Evolutionary conservation across 2,797 vertebrate genomes (phyloP).

Genomic region (Megaceryle alcyon): DNA sequence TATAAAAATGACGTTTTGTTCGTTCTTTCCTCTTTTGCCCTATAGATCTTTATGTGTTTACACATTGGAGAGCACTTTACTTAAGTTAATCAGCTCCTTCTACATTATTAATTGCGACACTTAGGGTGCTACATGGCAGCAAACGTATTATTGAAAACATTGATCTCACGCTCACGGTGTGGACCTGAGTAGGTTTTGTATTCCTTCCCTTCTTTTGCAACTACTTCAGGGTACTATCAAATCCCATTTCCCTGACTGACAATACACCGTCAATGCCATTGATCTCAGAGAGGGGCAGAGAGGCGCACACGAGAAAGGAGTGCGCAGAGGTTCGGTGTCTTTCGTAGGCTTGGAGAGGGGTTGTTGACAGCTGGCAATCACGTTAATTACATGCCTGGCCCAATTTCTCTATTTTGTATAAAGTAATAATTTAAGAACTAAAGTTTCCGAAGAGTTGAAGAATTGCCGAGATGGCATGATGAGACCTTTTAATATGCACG

Average conservation of each 20-base stretch:
- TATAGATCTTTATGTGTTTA: constrained; percentile 78
- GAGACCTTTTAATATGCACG: constrained; percentile 50
- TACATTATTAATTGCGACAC: constrained; percentile 81
- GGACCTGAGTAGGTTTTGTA: constrained; percentile 59
- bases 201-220: constrained; percentile 55
- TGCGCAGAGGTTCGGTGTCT: not conserved
- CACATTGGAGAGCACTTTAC: constrained; percentile 77
- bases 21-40: constrained; percentile 62
- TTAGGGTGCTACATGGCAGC: constrained; percentile 60
- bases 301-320: not conserved
- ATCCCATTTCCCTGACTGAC: constrained; percentile 78
- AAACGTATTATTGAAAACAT: constrained; percentile 65
- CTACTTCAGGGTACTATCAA: constrained; percentile 71
- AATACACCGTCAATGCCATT: constrained; percentile 67
- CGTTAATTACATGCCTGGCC: not conserved
- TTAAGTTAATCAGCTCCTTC: constrained; percentile 78
- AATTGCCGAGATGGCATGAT: not conserved
- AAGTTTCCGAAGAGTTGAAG: constrained; percentile 14
- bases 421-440: not conserved
- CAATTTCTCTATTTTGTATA: not conserved
- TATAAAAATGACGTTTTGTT: constrained; percentile 78
- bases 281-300: constrained; percentile 60
- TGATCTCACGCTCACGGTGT: constrained; percentile 56
- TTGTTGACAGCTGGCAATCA: not conserved
- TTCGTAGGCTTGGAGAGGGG: not conserved